Evolutionary conservation across 2,113 vertebrate species (phyloP), one percentile per base, ranked within the genome.

Genomic region (Chamaea fasciata): DNA sequence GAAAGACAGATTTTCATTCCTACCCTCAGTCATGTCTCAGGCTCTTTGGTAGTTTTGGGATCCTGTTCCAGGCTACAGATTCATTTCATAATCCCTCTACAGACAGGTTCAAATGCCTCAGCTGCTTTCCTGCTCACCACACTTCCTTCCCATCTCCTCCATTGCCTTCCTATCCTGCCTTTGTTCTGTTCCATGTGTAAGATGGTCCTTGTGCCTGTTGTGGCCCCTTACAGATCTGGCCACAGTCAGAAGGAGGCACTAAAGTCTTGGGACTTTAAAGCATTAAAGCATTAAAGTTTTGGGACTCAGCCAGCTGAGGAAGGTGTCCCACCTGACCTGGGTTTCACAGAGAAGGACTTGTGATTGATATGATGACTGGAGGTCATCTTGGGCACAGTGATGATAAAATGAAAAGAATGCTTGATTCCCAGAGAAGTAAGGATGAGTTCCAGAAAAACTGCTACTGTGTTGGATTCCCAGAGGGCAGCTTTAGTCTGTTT

Each of bases 1-100:
- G 74, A 92, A 90, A 88, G 62, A 87, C 39, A 49, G n/a, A 80
- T 90, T 94, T 93, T 92, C 30, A 46, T 86, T 90, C 56, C 79
- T 90, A 30, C 23, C 4, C 26, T 90, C 70, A 65, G 26, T 28
- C 0, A 0, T 31, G 30, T 59, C 33, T 69, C 50, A 50, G 21
- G 20, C 67, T 71, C 31, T 78, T 80, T 60, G 78, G 55, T 55
- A 44, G 53, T 93, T 95, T 68, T 74, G 19, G 39, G 44, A 78
- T 81, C 15, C 44, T 59, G 33, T 89, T 93, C 63, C 87, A 89
- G 65, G 57, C 33, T 74, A 50, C 23, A 57, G 33, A 60, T 70
- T 31, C 26, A 39, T 90, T 83, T 91, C 33, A 44, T 59, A 77
- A 65, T 41, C 33, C n/a, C 19, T 71, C 14, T 74, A 31, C 56